A percentile compares a stretch with the other conserved stretches of the same genome.
phyloP scores from a whole-genome alignment of 2,888 invertebrate genomes.

The Ectemnius lituratus region DNA sequence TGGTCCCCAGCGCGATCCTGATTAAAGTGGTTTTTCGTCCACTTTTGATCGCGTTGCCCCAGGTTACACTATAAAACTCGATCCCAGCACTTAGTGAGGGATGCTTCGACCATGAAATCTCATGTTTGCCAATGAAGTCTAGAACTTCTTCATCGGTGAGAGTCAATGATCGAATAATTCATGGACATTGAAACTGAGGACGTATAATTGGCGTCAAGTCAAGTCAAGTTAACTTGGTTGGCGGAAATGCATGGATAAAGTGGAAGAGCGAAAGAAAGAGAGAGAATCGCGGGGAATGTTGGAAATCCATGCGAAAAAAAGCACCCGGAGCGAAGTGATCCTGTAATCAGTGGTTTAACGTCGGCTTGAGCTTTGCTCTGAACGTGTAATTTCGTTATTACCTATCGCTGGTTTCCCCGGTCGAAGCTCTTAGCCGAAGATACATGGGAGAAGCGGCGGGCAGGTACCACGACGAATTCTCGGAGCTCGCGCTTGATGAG shows the following conservation, averaged over 20 bases:
- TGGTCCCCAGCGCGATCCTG: conserved; percentile 33
- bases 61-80: conserved; percentile 25
- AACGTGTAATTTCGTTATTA: conserved; percentile 19
- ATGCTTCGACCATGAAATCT: too few species aligned
- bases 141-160: too few species aligned
- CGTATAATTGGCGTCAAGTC: too few species aligned
- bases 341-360: conserved; percentile 11
- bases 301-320: background rate
- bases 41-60: conserved; percentile 43
- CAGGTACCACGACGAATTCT: conserved; percentile 16
- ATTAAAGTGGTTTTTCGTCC: conserved; percentile 43
- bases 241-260: too few species aligned
- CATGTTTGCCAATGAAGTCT: too few species aligned
- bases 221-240: too few species aligned
- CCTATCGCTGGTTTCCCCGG: background rate
- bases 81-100: too few species aligned
- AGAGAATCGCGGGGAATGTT: background rate
- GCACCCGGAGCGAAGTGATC: background rate
- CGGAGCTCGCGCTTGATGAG: conserved; percentile 12
- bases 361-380: background rate
- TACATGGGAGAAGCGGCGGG: conserved; percentile 5
- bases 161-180: too few species aligned
- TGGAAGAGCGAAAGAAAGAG: too few species aligned
- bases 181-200: too few species aligned
- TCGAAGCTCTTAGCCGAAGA: conserved; percentile 14